Base-by-base conservation (phyloP, 2,113 vertebrate genomes). In the Calypte anna region DNA sequence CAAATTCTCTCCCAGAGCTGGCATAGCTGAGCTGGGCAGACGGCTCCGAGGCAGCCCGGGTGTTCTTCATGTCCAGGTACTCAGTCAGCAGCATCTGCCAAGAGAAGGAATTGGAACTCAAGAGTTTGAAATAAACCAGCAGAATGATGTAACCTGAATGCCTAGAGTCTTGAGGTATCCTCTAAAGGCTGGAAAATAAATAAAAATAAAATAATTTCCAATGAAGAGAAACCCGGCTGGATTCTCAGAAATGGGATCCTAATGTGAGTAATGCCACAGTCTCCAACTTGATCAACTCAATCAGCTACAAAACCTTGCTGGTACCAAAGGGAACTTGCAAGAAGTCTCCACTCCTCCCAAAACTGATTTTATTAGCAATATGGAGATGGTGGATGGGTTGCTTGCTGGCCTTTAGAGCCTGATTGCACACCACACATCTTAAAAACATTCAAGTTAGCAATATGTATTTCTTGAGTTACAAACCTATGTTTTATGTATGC, bases 41-140 rank as follows among this genome's bases (percentile, higher is more conserved):
- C 1, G 99, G 98, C 92, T 99, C 99, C 0, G 99, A 98, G 51
- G 99, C 98, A 0, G 99, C 97, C 46, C 98, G 98, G 3, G 99
- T 99, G 97, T 99, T 99, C 97, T 99, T 99, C 98, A 99, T 99
- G 74, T 99, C 99, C 97, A 99, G 98, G 73, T 99, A 99, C 84
- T 99, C 99, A 4, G 99, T 99, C 51, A 99, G 98, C 96, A 99
- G 97, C 95, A 99, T 98, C 99, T 99, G 72, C 6, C 63, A 15
- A 78, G 53, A 8, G 59, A 93, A 55, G 83, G 20, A 72, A 53
- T 7, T 23, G 16, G 92, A 90, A 84, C 70, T 97, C 94, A 93
- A 95, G 94, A 92, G 40, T 48, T 86, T 88, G 62, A 94, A 92
- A 96, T 86, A 77, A 22, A 96, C 57, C 86, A 91, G 59, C 68